Base-by-base conservation (phyloP, 2,797 vertebrate species). In the Alfaro cultratus region DNA sequence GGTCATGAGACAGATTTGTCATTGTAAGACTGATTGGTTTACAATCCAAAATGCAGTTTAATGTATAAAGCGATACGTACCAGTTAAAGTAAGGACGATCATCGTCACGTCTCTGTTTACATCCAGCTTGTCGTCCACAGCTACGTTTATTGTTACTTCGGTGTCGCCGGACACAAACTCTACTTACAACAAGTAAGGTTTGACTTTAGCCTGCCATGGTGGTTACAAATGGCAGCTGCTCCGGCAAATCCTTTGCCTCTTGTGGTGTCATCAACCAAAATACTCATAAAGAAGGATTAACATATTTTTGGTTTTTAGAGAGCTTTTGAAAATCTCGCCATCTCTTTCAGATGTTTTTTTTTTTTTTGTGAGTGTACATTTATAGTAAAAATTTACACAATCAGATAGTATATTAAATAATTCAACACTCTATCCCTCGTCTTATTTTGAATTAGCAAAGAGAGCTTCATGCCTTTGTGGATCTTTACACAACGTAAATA, bases 401-500 rank as follows among this genome's bases (percentile, higher is more conserved):
- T 68, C 36, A 70, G 21, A 39, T 1, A 23, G 34, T 39, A 13
- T 12, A 34, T 46, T 23, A 0, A 75, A 57, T 34, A 46, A 15
- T 11, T 15, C 18, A 11, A 57, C 13, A 21, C 11, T 5, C 3
- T 36, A 36, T 39, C n/a, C n/a, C 76, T 71, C n/a, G 12, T 75
- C 16, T 11, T 41, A 9, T 73, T 81, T 80, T 78, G 29, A 21
- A 79, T 31, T 41, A 51, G 31, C 46, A 82, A 60, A 74, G 13
- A 55, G 41, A 73, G 46, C 10, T 74, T 64, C 21, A 49, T 13
- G 76, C 67, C 16, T 82, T 79, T 51, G 41, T 12, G 10, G 26
- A 79, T 72, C 73, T 78, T 73, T 78, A 80, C 78, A 55, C 81
- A 80, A 88, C 89, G 73, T 13, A 70, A 79, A 85, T 77, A 76